Conservation (phyloP, 2,113 vertebrate genomes). For the Limanda limanda region DNA sequence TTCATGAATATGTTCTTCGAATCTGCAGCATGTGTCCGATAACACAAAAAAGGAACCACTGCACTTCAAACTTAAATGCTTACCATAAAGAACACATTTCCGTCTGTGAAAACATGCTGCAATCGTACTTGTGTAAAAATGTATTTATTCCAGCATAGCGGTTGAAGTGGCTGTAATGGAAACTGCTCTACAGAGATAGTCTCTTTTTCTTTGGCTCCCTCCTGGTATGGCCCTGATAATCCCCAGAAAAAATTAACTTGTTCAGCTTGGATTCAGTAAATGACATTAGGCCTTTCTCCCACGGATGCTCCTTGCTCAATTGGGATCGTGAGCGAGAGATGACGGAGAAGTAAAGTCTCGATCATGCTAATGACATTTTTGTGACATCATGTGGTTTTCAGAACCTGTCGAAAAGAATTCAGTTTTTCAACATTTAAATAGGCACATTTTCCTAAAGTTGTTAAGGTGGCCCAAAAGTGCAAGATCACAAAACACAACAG, state of each 20-base stretch:
- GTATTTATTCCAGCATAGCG: constrained; percentile 11
- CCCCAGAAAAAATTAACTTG: background rate
- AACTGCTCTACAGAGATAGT: constrained; percentile 8
- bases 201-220: background rate
- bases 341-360: background rate
- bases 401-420: too few species aligned
- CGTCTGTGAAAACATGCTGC: constrained; percentile 29
- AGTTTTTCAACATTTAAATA: too few species aligned
- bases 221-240: background rate
- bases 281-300: background rate
- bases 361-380: background rate
- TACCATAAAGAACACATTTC: constrained; percentile 52
- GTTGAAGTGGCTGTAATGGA: constrained; percentile 7
- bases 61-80: constrained; percentile 35
- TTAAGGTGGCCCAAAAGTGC: too few species aligned
- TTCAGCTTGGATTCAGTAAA: constrained; percentile 13
- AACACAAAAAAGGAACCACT: constrained; percentile 45
- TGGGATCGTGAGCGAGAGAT: background rate
- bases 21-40: constrained; percentile 62
- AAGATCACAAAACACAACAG: too few species aligned
- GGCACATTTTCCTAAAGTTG: too few species aligned
- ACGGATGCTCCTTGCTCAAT: background rate
- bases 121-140: constrained; percentile 11
- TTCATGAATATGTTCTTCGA: constrained; percentile 63
- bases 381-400: background rate